Evolutionary conservation across 2,113 vertebrate genomes (phyloP).

Genomic region (Leucosticte australis): DNA sequence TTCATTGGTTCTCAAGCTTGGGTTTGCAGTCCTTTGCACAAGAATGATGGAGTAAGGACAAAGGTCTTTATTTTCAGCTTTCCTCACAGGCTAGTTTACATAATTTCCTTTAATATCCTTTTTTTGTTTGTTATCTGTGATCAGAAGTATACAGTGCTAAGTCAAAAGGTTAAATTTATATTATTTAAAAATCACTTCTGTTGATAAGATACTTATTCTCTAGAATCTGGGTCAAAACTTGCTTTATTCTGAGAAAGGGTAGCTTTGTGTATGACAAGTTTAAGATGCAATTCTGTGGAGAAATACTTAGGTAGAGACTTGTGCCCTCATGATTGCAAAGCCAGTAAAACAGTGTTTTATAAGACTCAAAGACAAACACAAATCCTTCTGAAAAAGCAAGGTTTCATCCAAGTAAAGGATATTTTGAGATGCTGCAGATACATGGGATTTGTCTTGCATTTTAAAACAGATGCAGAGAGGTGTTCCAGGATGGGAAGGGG

Average conservation of each 20-base stretch:
- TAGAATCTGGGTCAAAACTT: neutral
- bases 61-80: neutral
- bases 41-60: neutral
- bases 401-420: neutral
- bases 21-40: neutral
- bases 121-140: neutral
- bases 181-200: neutral
- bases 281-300: neutral
- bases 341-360: neutral
- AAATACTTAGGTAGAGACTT: neutral
- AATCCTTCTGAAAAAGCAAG: neutral
- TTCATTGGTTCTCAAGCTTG: neutral
- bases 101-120: neutral
- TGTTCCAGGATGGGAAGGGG: neutral
- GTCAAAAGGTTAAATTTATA: neutral
- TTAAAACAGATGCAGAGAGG: neutral
- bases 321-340: neutral
- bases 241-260: neutral
- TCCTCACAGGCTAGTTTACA: neutral
- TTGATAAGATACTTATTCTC: accelerated
- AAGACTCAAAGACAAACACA: neutral
- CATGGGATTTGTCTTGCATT: neutral
- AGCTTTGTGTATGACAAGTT: neutral
- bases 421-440: neutral
- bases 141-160: neutral